These are phyloP conservation scores for Diorhabda carinulata DNA, from an alignment of 1,140 invertebrate species.

Conservation along the genomic window DNA sequence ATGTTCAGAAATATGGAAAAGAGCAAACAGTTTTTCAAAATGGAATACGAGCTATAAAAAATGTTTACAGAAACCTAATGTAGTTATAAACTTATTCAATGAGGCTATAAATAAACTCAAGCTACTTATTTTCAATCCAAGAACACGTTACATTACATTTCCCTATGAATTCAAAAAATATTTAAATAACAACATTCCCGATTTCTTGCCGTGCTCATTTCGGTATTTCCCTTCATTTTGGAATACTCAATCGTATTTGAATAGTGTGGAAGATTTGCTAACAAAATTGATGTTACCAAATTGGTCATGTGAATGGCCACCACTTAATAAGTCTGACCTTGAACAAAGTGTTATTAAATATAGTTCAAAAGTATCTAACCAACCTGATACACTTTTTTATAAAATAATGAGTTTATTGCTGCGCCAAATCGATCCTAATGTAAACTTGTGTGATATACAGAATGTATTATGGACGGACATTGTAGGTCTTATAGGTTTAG, in stretches of 20 bases:
- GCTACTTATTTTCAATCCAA: constrained; percentile 56
- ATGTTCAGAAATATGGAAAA: constrained; percentile 63
- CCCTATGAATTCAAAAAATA: constrained; percentile 52
- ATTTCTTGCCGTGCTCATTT: constrained; percentile 49
- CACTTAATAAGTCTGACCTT: constrained; percentile 29
- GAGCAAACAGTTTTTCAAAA: constrained; percentile 52
- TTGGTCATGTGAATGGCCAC: constrained; percentile 38
- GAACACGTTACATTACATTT: constrained; percentile 49
- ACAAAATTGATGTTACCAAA: constrained; percentile 35
- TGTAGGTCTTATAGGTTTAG: constrained; percentile 33
- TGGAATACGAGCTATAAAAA: constrained; percentile 50
- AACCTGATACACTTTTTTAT: constrained; percentile 29
- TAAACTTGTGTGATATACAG: constrained; percentile 24
- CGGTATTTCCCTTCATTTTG: constrained; percentile 56
- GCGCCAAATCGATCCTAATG: constrained; percentile 24
- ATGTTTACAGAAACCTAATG: constrained; percentile 55
- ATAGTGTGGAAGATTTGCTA: constrained; percentile 28
- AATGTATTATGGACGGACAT: constrained; percentile 39
- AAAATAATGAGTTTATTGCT: constrained; percentile 33
- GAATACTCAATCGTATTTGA: constrained; percentile 42
- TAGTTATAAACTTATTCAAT: constrained; percentile 62
- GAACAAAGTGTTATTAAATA: constrained; percentile 32
- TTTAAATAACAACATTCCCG: constrained; percentile 40
- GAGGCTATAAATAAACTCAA: constrained; percentile 58
- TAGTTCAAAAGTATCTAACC: constrained; percentile 31